phyloP scores from a whole-genome alignment of 2,113 vertebrate genomes.

The Triplophysa rosa region DNA sequence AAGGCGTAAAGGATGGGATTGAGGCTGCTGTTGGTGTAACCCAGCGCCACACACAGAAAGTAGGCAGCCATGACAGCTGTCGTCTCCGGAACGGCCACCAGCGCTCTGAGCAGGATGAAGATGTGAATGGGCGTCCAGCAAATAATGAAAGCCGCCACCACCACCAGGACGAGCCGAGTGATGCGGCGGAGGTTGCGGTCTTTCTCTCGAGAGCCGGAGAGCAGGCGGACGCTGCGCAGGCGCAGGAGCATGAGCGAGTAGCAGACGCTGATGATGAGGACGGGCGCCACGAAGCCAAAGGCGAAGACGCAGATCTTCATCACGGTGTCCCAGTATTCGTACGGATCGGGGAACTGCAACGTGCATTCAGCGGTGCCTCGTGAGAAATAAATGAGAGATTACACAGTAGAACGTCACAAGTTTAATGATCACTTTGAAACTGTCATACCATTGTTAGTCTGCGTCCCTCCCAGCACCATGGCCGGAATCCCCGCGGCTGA shows the following conservation, averaged over 20 bases:
- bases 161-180: slow-evolving; percentile 89
- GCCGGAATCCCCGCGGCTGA: not conserved
- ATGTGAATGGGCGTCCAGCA: slow-evolving; percentile 1
- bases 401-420: no score
- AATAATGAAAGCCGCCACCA: slow-evolving; percentile 84
- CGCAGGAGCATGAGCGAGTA: slow-evolving; percentile 93
- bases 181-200: slow-evolving; percentile 91
- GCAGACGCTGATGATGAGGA: slow-evolving; percentile 91
- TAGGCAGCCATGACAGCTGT: not conserved
- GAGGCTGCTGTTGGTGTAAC: slow-evolving; percentile 15
- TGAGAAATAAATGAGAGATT: slow-evolving; percentile 35
- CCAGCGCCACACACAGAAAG: not conserved
- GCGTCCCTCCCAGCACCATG: not conserved
- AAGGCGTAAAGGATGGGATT: slow-evolving; percentile 62
- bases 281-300: slow-evolving; percentile 90
- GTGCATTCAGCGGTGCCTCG: slow-evolving; percentile 84
- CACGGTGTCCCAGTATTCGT: slow-evolving; percentile 91
- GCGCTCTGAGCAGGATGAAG: not conserved
- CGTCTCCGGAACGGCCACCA: not conserved
- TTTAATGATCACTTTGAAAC: not conserved
- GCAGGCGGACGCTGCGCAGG: slow-evolving; percentile 86
- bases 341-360: slow-evolving; percentile 91
- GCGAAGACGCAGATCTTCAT: slow-evolving; percentile 96
- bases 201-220: slow-evolving; percentile 91
- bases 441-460: not conserved